Evolutionary conservation across 2,113 vertebrate genomes (phyloP).

Genomic region (Ciconia maguari): DNA sequence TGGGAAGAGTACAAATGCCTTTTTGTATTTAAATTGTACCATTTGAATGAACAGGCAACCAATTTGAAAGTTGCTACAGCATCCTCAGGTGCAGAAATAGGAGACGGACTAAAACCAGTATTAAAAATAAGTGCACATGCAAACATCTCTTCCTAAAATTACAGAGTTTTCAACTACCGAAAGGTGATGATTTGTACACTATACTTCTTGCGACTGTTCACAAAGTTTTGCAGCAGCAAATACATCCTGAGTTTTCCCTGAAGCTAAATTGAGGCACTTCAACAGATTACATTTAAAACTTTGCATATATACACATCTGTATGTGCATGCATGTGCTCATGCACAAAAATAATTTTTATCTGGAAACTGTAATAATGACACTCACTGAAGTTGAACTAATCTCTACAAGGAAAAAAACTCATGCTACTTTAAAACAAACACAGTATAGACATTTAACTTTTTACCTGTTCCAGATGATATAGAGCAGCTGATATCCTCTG

Average conservation of each 20-base stretch:
- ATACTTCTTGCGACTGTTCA: neutral
- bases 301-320: neutral
- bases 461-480: constrained; percentile 91
- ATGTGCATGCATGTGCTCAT: too few species aligned
- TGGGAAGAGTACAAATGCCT: neutral
- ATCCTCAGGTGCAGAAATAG: neutral
- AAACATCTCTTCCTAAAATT: neutral
- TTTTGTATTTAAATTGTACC: neutral
- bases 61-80: neutral
- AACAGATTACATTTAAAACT: neutral
- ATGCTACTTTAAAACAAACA: neutral
- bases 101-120: neutral
- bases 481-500: constrained; percentile 97
- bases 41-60: neutral
- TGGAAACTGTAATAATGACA: neutral
- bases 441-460: neutral
- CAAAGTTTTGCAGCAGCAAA: neutral
- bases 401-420: neutral
- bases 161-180: neutral
- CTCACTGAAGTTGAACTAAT: neutral
- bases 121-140: neutral
- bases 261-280: neutral
- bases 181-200: neutral
- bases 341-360: neutral
- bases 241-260: neutral